A percentile compares a stretch with the other conserved stretches of the same genome.
phyloP scores from a whole-genome alignment of 2,888 invertebrate species.

The Tortricodes alternella region DNA sequence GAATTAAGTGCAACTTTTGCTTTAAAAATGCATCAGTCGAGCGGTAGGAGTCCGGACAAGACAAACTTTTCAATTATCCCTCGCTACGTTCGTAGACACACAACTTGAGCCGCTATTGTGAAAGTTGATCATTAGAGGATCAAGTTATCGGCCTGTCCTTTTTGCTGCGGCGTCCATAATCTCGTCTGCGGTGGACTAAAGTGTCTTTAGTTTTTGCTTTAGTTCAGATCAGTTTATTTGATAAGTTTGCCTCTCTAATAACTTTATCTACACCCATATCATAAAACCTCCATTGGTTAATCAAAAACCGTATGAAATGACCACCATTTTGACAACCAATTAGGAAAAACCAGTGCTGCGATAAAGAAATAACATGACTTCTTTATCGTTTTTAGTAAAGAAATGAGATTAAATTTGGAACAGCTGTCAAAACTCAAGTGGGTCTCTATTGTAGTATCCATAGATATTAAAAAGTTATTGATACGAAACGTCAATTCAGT shows the following conservation, averaged over 20 bases:
- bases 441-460: too few species aligned
- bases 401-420: too few species aligned
- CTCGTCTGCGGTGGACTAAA: slow-evolving; percentile 15
- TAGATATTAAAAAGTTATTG: too few species aligned
- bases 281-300: too few species aligned
- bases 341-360: too few species aligned
- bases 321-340: too few species aligned
- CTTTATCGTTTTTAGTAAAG: too few species aligned
- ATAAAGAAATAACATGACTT: too few species aligned
- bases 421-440: too few species aligned
- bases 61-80: slow-evolving; percentile 35
- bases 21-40: slow-evolving; percentile 33
- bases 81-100: slow-evolving; percentile 1
- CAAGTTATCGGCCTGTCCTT: slow-evolving; percentile 26
- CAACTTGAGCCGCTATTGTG: slow-evolving; percentile 27
- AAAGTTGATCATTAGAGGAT: slow-evolving; percentile 31
- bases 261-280: too few species aligned
- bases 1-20: slow-evolving; percentile 32
- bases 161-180: slow-evolving; percentile 15
- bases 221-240: slow-evolving; percentile 6
- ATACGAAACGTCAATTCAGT: too few species aligned
- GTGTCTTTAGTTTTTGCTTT: slow-evolving; percentile 7
- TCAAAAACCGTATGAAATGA: too few species aligned
- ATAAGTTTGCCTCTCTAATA: neutral
- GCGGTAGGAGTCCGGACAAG: slow-evolving; percentile 11